Evolutionary conservation across 2,113 vertebrate genomes (phyloP).

Genomic region (Pseudorhombus dupliciocellatus): DNA sequence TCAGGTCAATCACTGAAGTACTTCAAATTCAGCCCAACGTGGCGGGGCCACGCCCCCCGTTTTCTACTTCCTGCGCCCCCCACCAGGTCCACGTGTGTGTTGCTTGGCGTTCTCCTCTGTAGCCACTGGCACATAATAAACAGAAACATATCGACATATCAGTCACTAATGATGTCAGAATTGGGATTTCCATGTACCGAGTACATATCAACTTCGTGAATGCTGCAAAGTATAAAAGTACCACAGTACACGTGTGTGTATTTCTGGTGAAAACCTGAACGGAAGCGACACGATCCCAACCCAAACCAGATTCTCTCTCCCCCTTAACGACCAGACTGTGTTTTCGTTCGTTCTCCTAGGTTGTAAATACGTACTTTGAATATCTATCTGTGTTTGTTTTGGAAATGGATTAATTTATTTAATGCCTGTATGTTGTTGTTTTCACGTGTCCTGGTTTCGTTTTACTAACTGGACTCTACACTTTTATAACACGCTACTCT

Average conservation of each 20-base stretch:
- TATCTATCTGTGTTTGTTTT: slow-evolving; percentile 78
- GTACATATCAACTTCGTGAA: slow-evolving; percentile 79
- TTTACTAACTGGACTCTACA: slow-evolving; percentile 71
- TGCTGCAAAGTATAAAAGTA: slow-evolving; percentile 69
- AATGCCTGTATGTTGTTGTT: slow-evolving; percentile 78
- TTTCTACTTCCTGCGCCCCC: neutral
- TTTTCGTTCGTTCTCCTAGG: slow-evolving; percentile 47
- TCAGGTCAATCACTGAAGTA: neutral
- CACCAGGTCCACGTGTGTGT: slow-evolving; percentile 19
- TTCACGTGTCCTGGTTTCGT: slow-evolving; percentile 66
- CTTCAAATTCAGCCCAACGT: neutral
- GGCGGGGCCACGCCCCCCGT: neutral
- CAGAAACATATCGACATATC: slow-evolving; percentile 74
- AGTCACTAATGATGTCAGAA: slow-evolving; percentile 74
- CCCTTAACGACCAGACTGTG: slow-evolving; percentile 47
- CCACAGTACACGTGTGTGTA: slow-evolving; percentile 33
- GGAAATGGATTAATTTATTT: slow-evolving; percentile 84
- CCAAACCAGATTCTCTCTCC: slow-evolving; percentile 35
- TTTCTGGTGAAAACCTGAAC: slow-evolving; percentile 37
- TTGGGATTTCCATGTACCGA: slow-evolving; percentile 69
- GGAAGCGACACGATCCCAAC: slow-evolving; percentile 45
- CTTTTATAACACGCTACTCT: slow-evolving; percentile 54
- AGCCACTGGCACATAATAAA: slow-evolving; percentile 57
- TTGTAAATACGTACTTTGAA: slow-evolving; percentile 83
- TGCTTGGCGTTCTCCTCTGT: slow-evolving; percentile 46